Evolutionary conservation across 2,888 invertebrate genomes (phyloP), one percentile per base, ranked within the genome.

Genomic region (Xiphydria camelus): DNA sequence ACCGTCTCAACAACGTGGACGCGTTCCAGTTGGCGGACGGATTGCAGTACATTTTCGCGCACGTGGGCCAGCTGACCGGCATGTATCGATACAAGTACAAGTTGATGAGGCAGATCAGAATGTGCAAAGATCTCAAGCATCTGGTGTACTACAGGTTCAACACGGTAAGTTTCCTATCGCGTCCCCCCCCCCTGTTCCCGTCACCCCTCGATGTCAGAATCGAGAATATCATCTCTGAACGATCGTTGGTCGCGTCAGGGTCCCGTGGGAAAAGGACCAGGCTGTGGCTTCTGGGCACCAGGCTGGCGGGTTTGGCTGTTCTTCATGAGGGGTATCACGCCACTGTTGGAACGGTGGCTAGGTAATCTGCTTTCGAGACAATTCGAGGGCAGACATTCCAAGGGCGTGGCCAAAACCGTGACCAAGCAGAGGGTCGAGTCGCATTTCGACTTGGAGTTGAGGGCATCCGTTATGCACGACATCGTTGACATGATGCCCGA

Each of bases 401-500:
- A 99, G 78, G 99, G 98, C 57, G 98, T 99, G 2, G 99, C 99
- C 1, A 99, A 99, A 78, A 99, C 99, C 0, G 99, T 99, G 4
- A 99, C 99, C 1, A 99, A 99, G 73, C 99, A 99, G 78, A 85
- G 99, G 63, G 99, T 99, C 0, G 99, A 99, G 73, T 96, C 96
- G 32, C 99, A 99, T 81, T 99, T 98, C 78, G 99, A 99, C 83
- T 81, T 99, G 59, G 99, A 99, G 76, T 79, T 99, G 68, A 86
- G 99, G 59, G 97, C 97, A 10, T 97, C 97, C 0, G 98, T 91
- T 2, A 90, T 91, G 91, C 88, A 89, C 79, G 99, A 99, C 71
- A 99, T 99, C 57, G 89, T 99, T n/a, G 99, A 99, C 70, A 99
- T 99, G 99, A 99, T 99, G 99, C 99, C 99, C 0, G 99, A 99